Conservation (phyloP, 2,888 invertebrate genomes). For the Ferdinandea cuprea region DNA sequence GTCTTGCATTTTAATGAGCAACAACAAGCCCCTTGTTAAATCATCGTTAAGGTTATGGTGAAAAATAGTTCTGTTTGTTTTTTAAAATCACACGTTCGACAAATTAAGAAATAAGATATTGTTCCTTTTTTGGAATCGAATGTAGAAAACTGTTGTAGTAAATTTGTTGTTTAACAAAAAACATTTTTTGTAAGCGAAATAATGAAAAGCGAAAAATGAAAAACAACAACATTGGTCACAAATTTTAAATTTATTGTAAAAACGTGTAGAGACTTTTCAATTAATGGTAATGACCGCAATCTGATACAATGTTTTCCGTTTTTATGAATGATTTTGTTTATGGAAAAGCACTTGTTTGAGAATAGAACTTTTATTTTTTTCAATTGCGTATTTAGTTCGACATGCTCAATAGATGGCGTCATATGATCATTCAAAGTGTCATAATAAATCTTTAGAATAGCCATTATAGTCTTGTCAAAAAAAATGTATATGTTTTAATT, state of each 20-base stretch:
- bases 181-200: too few species aligned
- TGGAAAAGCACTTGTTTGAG: not conserved
- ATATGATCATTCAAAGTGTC: not conserved
- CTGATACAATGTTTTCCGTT: not conserved
- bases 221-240: not conserved
- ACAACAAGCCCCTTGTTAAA: not conserved
- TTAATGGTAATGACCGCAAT: not conserved
- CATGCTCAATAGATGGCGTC: conserved; percentile 60
- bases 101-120: conserved; percentile 38
- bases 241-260: not conserved
- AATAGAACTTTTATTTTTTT: not conserved
- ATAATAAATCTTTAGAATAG: not conserved
- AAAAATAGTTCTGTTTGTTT: conserved; percentile 8
- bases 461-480: not conserved
- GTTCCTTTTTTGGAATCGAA: not conserved
- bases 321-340: not conserved
- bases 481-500: conserved; percentile 21
- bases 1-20: conserved; percentile 5
- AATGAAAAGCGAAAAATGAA: not conserved
- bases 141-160: not conserved
- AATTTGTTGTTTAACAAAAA: not conserved
- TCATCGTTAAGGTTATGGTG: not conserved
- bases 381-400: conserved; percentile 28
- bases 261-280: conserved; percentile 42
- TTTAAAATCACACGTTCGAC: conserved; percentile 50